Evolutionary conservation across 1,140 invertebrate species (phyloP).

Genomic region (Drosophila fuyamai): DNA sequence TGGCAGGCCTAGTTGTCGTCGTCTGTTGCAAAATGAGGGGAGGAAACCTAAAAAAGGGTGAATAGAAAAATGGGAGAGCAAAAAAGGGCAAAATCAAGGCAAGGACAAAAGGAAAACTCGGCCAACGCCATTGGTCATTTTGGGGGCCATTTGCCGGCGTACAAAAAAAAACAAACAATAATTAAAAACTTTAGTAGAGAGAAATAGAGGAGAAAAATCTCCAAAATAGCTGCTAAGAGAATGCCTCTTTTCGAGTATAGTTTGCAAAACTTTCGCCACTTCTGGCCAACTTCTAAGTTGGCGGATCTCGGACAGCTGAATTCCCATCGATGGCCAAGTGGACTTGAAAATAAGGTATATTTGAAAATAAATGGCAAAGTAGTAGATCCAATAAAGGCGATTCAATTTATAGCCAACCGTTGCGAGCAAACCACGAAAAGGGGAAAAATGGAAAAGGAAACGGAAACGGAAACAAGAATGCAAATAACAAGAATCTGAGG

Average conservation of each 20-base stretch:
- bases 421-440: constrained; percentile 10
- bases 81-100: constrained; percentile 9
- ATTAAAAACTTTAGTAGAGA: constrained; percentile 29
- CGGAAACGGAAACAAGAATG: background rate
- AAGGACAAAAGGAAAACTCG: constrained; percentile 33
- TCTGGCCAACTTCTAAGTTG: constrained; percentile 37
- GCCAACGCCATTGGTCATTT: constrained; percentile 41
- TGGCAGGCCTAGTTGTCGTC: constrained; percentile 29
- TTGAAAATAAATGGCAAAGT: constrained; percentile 46
- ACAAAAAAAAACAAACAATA: constrained; percentile 35
- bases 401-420: constrained; percentile 22
- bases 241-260: constrained; percentile 17
- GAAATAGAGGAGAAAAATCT: constrained; percentile 1
- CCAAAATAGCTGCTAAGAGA: constrained; percentile 20
- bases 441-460: background rate
- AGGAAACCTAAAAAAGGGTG: constrained; percentile 9
- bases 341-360: constrained; percentile 24
- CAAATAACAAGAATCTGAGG: constrained; percentile 23
- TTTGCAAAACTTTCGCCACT: constrained; percentile 31
- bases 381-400: constrained; percentile 39
- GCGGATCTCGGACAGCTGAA: constrained; percentile 28
- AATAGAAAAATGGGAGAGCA: background rate
- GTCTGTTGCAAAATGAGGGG: constrained; percentile 25
- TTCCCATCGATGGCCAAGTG: constrained; percentile 18
- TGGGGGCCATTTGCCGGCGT: constrained; percentile 26